Conservation (phyloP, 2,888 invertebrate species). For the Aricia artaxerxes region DNA sequence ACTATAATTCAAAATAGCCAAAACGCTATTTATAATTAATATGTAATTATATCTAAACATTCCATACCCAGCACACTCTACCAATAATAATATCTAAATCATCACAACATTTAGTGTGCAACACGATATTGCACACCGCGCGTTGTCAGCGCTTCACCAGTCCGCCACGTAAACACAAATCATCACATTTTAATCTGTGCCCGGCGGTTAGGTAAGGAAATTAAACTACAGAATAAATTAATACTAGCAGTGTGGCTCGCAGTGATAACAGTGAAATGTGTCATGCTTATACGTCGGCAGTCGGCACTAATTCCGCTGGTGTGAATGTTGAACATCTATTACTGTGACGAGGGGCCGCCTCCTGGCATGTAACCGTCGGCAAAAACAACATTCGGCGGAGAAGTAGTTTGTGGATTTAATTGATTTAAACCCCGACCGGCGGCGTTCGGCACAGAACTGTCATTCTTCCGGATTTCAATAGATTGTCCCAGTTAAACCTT, state of each 20-base stretch:
- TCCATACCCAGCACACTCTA: neutral
- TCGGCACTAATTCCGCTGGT: slow-evolving; percentile 55
- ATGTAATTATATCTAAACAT: neutral
- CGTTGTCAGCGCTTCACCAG: neutral
- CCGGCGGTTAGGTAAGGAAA: slow-evolving; percentile 7
- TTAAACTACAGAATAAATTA: slow-evolving; percentile 2
- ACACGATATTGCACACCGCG: neutral
- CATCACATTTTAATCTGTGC: neutral
- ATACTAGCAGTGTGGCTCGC: slow-evolving; percentile 35
- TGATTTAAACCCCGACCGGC: slow-evolving; percentile 30
- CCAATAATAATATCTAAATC: neutral
- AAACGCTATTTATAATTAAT: neutral
- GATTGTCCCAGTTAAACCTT: slow-evolving; percentile 33
- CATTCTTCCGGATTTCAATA: slow-evolving; percentile 33
- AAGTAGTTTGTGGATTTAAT: slow-evolving; percentile 32
- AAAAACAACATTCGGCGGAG: slow-evolving; percentile 21
- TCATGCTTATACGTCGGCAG: slow-evolving; percentile 47
- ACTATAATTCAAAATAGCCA: neutral
- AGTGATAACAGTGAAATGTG: slow-evolving; percentile 49
- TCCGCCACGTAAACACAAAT: slow-evolving; percentile 1
- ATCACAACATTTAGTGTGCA: neutral
- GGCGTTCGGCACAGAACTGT: slow-evolving; percentile 31
- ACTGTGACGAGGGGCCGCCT: slow-evolving; percentile 31
- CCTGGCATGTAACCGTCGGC: slow-evolving; percentile 14
- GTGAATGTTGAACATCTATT: slow-evolving; percentile 35